Base-by-base conservation (phyloP, 1,140 invertebrate species). In the Lucilia cuprina region DNA sequence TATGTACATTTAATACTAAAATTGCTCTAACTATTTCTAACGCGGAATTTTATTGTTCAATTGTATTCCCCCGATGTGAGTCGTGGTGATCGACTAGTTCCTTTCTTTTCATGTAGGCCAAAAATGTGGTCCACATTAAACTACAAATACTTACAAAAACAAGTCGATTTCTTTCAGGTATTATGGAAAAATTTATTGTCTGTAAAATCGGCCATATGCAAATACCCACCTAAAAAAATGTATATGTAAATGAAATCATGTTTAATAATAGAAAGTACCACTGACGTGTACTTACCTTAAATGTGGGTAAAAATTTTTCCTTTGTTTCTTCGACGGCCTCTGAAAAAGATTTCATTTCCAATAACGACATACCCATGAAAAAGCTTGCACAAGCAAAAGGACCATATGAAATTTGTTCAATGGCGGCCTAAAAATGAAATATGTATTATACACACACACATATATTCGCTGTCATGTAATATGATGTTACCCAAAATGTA, bases 131-230 rank as follows among this genome's bases (percentile, higher is more conserved):
- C 96, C 96, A 97, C 84, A 96, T 90, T 80, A 97, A 93, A 91
- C 96, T 97, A 88, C 95, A 96, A 17, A 94, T 89, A 88, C 96
- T 96, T 30, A 96, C 96, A 88, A 96, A 96, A n/a, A 95, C 93
- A 14, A 97, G 95, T 85, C 96, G 93, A 91, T 97, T 96, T 86
- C 93, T 93, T 88, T 97, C 95, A 35, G 94, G 93, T 82, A 97
- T 93, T 49, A 96, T 91, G 13, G 94, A 93, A 87, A 96, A 97
- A 88, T 97, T 97, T 3, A 97, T 92, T 34, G 96, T 96, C 91
- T 97, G 96, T 47, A 97, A 89, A 82, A 95, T 87, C 50, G 96
- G 96, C 96, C 96, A 97, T 19, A 96, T 92, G 85, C 94, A 95
- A 41, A 95, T 92, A 74, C 94, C 96, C 85, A 96, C 93, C 96